Base-by-base conservation (phyloP, 2,888 invertebrate species). In the Liodrosophila aerea region DNA sequence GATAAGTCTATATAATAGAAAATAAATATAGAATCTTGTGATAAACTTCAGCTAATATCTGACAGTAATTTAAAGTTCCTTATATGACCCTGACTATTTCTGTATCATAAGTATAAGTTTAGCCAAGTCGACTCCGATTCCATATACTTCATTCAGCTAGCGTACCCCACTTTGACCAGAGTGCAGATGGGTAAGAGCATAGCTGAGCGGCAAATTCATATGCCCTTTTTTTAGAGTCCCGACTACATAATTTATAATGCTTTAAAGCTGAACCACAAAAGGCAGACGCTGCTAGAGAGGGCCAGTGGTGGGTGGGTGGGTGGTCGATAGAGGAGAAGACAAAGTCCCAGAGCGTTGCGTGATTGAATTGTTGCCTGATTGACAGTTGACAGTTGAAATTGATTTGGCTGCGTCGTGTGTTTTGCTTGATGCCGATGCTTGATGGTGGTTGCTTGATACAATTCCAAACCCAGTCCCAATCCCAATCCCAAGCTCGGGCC, bases 311-410 rank as follows among this genome's bases (percentile, higher is more conserved):
- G 2, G 7, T 1, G 16, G n/a, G 2, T 9, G 13, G 1, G 16
- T n/a, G n/a, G n/a, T n/a, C n/a, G 30, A 7, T n/a, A 15, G 13
- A n/a, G 22, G 9, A 15, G 29, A 34, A 22, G 39, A 7, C n/a
- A 15, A 8, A 15, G 40, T 71, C 73, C 58, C 75, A 58, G 64
- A 43, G 73, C 65, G 71, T 66, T 73, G 69, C 61, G 72, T 84
- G 87, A 87, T 87, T 87, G 87, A 87, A 87, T 87, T 78, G 82
- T 70, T 68, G 75, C 62, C 78, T 87, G 87, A 87, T 87, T 87
- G 87, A 87, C 87, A 76, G 87, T 85, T 87, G 88, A 87, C 87
- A 86, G 88, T 74, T 73, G 76, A 85, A 86, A 87, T 85, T 87
- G 87, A 87, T 85, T 86, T 83, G 73, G 63, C 68, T 60, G 64